Percentiles rank a stretch among this genome's conserved stretches.
Conservation (phyloP, 2,797 vertebrate species). For the Premnoplex brunnescens region DNA sequence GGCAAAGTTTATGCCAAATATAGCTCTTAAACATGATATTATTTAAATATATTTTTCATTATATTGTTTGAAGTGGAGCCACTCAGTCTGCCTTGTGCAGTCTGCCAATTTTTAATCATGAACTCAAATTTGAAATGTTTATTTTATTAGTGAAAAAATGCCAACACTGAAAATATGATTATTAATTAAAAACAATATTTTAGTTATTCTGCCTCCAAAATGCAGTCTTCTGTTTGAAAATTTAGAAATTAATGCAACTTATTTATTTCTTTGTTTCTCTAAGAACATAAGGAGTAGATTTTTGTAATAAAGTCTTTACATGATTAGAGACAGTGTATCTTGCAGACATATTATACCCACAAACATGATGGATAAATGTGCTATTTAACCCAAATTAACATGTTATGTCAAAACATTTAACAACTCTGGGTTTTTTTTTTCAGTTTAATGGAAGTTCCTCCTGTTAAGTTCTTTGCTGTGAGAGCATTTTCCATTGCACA, state of each 20-base stretch:
- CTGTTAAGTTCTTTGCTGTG: neutral
- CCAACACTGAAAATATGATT: conserved; percentile 21
- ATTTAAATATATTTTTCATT: conserved; percentile 42
- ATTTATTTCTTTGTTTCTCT: neutral
- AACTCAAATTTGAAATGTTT: conserved; percentile 58
- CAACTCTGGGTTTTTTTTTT: neutral
- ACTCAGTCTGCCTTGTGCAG: conserved; percentile 29
- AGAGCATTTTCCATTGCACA: neutral
- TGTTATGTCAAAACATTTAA: neutral
- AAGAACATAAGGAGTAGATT: neutral
- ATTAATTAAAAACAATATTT: conserved; percentile 16
- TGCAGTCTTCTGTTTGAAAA: neutral
- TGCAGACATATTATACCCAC: neutral
- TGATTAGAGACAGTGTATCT: neutral
- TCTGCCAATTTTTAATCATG: conserved; percentile 52
- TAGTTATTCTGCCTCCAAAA: conserved; percentile 19
- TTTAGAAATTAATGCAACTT: neutral
- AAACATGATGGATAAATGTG: neutral
- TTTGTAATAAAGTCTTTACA: neutral
- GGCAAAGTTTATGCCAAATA: conserved; percentile 7
- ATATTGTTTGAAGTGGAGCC: conserved; percentile 60
- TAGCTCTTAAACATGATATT: conserved; percentile 15
- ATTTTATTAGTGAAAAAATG: conserved; percentile 13
- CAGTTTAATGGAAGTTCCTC: neutral
- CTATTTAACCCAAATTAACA: neutral